Percentiles rank a stretch among this genome's conserved stretches.
Conservation (phyloP, 2,113 vertebrate species). For the Dipodomys spectabilis region DNA sequence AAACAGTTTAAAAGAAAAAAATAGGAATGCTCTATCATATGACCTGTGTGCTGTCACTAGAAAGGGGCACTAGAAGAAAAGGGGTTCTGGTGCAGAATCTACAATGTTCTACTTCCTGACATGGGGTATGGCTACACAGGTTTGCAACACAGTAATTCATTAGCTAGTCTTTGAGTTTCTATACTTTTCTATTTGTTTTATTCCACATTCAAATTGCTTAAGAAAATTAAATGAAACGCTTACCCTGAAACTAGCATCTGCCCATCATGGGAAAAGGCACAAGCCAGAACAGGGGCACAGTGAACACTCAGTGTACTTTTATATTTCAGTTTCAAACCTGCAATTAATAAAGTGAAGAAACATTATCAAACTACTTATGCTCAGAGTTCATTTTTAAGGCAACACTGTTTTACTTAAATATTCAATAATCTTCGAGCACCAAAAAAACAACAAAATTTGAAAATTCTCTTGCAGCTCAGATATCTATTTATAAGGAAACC, state of each 20-base stretch:
- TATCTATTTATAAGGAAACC: not conserved
- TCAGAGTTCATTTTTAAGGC: constrained; percentile 46
- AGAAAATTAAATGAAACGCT: constrained; percentile 68
- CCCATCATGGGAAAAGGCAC: constrained; percentile 93
- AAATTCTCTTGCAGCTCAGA: not conserved
- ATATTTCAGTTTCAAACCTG: constrained; percentile 88
- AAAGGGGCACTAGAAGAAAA: not conserved
- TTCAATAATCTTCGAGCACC: constrained; percentile 37
- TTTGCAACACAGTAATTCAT: not conserved
- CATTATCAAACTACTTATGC: not conserved
- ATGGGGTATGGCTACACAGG: not conserved
- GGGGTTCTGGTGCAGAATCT: not conserved
- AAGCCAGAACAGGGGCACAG: constrained; percentile 92
- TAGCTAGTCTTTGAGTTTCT: not conserved
- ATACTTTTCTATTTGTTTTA: not conserved
- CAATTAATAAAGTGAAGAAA: constrained; percentile 68
- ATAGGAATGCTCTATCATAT: not conserved
- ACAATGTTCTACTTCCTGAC: not conserved
- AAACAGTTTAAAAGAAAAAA: constrained; percentile 25
- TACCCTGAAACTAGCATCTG: constrained; percentile 92
- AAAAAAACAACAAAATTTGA: constrained; percentile 11
- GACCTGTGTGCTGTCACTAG: not conserved
- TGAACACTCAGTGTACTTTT: constrained; percentile 88
- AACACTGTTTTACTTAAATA: constrained; percentile 30
- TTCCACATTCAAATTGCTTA: constrained; percentile 49